Conservation (phyloP, 2,888 invertebrate genomes). For the Gortyna flavago region DNA sequence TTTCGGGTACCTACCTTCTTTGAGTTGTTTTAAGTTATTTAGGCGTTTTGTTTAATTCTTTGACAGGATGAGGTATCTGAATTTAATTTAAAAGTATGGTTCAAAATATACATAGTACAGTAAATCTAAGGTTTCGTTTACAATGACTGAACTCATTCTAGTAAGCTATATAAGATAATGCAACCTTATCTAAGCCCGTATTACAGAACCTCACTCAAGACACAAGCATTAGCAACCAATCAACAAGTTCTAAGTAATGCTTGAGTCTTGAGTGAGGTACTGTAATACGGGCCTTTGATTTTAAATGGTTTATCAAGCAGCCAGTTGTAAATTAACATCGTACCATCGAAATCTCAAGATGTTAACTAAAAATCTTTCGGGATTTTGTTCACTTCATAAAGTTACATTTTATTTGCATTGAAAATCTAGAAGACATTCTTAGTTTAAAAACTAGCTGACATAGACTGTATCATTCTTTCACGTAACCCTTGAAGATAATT, state of each 20-base stretch:
- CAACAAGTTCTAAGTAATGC: no score
- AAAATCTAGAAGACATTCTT: neutral
- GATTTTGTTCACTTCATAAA: neutral
- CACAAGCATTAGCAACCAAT: no score
- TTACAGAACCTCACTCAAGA: no score
- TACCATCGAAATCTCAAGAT: neutral
- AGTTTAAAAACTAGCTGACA: neutral
- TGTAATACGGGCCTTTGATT: no score
- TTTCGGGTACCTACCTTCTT: constrained; percentile 21
- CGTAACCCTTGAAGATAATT: constrained; percentile 1
- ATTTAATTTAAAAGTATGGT: neutral
- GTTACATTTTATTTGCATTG: neutral
- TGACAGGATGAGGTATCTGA: neutral
- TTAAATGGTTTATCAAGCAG: no score
- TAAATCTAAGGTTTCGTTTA: neutral
- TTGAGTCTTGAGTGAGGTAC: no score
- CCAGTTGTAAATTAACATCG: neutral
- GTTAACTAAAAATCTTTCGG: no score
- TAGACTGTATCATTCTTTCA: neutral
- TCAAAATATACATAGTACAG: neutral
- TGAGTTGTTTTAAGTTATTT: constrained; percentile 9
- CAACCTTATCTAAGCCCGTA: no score
- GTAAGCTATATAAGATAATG: neutral
- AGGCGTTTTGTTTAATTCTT: neutral
- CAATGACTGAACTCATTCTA: neutral